Percentiles rank a stretch among this genome's conserved stretches.
Evolutionary conservation across 2,113 vertebrate species (phyloP).

Genomic region (Coreoperca whiteheadi): DNA sequence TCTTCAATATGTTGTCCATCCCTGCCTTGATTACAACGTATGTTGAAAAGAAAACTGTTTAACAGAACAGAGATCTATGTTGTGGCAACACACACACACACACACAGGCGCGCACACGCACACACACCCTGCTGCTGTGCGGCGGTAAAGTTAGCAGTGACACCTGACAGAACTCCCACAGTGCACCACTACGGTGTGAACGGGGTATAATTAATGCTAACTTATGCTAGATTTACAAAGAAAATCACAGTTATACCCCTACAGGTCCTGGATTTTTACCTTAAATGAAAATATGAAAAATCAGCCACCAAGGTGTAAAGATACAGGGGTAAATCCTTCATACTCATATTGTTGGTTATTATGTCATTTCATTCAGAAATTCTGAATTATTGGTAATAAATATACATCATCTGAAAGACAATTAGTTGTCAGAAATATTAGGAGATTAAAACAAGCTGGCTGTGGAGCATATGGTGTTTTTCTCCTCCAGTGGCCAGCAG

Average conservation of each 20-base stretch:
- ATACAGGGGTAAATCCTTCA: background rate
- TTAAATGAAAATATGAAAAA: background rate
- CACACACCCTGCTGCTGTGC: conserved; percentile 24
- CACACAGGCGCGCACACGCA: conserved; percentile 2
- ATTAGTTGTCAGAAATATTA: no score
- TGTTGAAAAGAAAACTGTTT: background rate
- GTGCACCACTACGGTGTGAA: conserved; percentile 35
- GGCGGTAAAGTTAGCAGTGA: conserved; percentile 44
- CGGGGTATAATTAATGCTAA: conserved; percentile 35
- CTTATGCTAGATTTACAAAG: conserved; percentile 10
- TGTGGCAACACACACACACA: background rate
- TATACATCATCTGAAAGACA: no score
- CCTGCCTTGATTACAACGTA: background rate
- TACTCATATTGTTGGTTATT: background rate
- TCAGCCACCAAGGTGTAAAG: background rate
- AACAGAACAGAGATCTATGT: background rate
- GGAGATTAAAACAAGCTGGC: background rate
- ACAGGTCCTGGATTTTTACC: background rate
- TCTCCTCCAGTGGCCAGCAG: background rate
- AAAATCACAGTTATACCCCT: background rate
- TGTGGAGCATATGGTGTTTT: conserved; percentile 40
- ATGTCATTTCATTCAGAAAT: no score
- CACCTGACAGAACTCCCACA: conserved; percentile 55
- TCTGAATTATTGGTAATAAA: no score
- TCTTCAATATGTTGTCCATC: background rate